phyloP scores from a whole-genome alignment of 2,888 invertebrate genomes.

The Shargacucullia verbasci region DNA sequence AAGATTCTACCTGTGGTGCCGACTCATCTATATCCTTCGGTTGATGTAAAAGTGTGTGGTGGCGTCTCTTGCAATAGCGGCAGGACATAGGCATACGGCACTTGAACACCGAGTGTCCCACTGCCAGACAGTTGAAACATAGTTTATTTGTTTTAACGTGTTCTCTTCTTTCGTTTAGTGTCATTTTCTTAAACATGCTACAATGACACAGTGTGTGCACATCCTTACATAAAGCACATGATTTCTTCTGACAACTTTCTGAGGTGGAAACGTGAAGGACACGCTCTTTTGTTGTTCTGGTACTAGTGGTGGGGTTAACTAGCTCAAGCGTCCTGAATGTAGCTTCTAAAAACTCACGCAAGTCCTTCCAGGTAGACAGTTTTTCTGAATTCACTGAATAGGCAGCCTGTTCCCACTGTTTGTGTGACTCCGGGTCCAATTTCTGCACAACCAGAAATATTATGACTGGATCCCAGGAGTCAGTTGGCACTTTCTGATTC shows the following conservation, averaged over 20 bases:
- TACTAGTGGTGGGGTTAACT: not conserved
- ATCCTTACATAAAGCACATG: constrained; percentile 34
- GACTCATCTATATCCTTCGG: not conserved
- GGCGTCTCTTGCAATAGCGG: constrained; percentile 43
- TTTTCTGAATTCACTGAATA: constrained; percentile 7
- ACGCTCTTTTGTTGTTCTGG: constrained; percentile 12
- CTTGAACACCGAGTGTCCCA: constrained; percentile 42
- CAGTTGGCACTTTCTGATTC: constrained; percentile 8
- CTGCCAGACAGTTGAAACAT: constrained; percentile 51
- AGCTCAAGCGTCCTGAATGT: constrained; percentile 21
- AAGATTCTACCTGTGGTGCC: too few relatives aligned
- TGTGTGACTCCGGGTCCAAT: constrained; percentile 51
- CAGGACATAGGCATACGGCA: constrained; percentile 41
- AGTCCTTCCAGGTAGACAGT: constrained; percentile 14
- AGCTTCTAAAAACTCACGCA: constrained; percentile 9
- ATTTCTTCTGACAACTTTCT: constrained; percentile 1
- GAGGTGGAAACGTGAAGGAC: constrained; percentile 12
- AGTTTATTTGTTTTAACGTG: constrained; percentile 38
- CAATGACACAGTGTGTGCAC: constrained; percentile 50
- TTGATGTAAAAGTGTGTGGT: constrained; percentile 52
- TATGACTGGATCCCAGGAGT: constrained; percentile 40
- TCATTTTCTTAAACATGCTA: constrained; percentile 41
- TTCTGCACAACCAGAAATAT: constrained; percentile 49
- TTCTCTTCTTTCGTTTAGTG: constrained; percentile 34
- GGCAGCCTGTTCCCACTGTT: constrained; percentile 42